A percentile compares a stretch with the other conserved stretches of the same genome.
These are phyloP conservation scores for Pelosia muscerda DNA, from an alignment of 2,888 invertebrate species.

Conservation along the genomic window DNA sequence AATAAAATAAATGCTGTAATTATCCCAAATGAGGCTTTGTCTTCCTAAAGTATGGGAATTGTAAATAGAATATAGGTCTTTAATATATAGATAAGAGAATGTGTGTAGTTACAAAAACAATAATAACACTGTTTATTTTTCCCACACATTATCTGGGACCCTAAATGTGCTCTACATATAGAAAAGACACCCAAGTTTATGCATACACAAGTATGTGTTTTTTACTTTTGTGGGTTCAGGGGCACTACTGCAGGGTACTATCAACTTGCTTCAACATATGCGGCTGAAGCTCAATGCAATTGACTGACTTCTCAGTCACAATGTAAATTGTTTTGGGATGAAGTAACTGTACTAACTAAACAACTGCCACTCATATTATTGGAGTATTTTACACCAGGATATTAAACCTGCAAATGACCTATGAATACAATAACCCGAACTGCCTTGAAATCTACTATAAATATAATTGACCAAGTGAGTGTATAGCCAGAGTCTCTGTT, in stretches of 20 bases:
- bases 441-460: background rate
- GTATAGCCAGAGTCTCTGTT: too few species aligned
- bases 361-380: background rate
- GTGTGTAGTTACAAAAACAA: background rate
- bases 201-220: too few species aligned
- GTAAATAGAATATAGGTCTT: background rate
- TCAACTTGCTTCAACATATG: too few species aligned
- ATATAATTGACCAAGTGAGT: too few species aligned
- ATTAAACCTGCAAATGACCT: background rate
- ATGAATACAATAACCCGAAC: background rate
- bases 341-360: too few species aligned
- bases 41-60: background rate
- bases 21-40: background rate
- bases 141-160: too few species aligned
- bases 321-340: background rate
- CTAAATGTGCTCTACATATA: too few species aligned
- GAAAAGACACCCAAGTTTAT: too few species aligned
- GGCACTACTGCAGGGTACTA: too few species aligned
- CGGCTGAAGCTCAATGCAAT: too few species aligned
- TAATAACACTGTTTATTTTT: background rate
- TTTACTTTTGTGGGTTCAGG: too few species aligned
- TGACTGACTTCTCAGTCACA: too few species aligned
- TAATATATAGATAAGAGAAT: background rate
- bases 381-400: background rate
- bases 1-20: background rate